Base-by-base conservation (phyloP, 2,888 invertebrate genomes). In the Agrotis segetum region DNA sequence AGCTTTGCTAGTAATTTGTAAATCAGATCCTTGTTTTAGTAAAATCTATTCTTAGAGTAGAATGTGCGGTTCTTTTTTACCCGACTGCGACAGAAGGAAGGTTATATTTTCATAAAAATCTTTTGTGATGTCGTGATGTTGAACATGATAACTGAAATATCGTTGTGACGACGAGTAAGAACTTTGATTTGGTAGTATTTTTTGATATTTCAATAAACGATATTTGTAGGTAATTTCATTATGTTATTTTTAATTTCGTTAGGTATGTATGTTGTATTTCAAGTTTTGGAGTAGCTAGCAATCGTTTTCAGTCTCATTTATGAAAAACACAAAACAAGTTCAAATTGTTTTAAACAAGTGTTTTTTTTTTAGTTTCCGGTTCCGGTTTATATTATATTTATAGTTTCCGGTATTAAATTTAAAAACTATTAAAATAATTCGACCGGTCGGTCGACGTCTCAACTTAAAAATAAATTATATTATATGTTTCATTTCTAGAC, bases 11-110 rank as follows among this genome's bases (percentile, higher is more conserved):
- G 59, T 53, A 47, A 68, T 73, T 76, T 73, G 19, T 52, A 76
- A 67, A 47, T 58, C 50, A 75, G 76, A 75, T 75, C 50, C 68
- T 29, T 58, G 72, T 75, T 72, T 75, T 40, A 58, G 34, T 50
- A 14, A 52, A 72, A 44, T 73, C 40, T 73, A 49, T 67, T 76
- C 16, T 58, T 17, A 46, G 21, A 56, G 11, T 58, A 52, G 11
- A 67, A 49, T n/a, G 9, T 7, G n/a, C 29, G 5, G 5, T 19
- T n/a, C 34, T 44, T 58, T 67, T 17, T 17, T 40, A 40, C 40
- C 34, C 40, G 40, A 40, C 11, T 40, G 40, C 11, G 40, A 40
- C 40, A 40, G 9, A 40, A 40, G 40, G 40, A 40, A 11, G 40
- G 40, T 40, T 29, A 34, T 34, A 7, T 34, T 24, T 69, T 6